Base-by-base conservation (phyloP, 2,888 invertebrate species). In the Neoitamus cyanurus region DNA sequence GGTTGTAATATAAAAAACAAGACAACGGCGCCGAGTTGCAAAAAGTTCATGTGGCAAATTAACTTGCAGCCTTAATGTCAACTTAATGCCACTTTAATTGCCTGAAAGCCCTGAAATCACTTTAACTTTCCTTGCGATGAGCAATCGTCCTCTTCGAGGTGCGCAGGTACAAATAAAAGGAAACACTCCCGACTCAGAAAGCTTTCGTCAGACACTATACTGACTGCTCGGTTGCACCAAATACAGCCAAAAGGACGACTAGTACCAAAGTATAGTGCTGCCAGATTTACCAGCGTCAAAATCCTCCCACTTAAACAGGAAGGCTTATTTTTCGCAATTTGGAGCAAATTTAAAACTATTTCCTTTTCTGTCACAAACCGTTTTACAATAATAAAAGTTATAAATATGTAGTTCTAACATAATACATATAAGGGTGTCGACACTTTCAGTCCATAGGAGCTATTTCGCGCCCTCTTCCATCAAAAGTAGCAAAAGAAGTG, bases 91-190 rank as follows among this genome's bases (percentile, higher is more conserved):
- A 58, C 25, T 20, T 20, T 58, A 58, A 58, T 58, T 20, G 20
- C 11, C 15, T 58, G 11, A 58, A 58, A 25, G 7, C 7, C 11
- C 15, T 58, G 11, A 58, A 58, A 25, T 25, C 7, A 20, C 20
- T 58, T 58, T 58, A 15, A 25, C 58, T 58, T 20, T 58, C 25
- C 25, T 58, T 58, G 58, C 6, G 25, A 6, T 9, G 15, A 58
- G 15, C 9, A 20, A 20, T 58, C 58, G 9, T 58, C 25, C 58
- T 31, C 28, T 6, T 70, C 28, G 25, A 31, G 30, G 5, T 42
- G 77, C 77, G 77, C 77, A 77, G 46, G 77, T 77, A 77, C 77
- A 77, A 77, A 77, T 42, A 77, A n/a, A 58, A 77, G n/a, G 30
- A 46, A 42, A 42, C 28, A 46, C 37, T 25, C 75, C 36, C n/a